Percentiles rank a stretch among this genome's conserved stretches.
Evolutionary conservation across 2,888 invertebrate species (phyloP).

Genomic region (Ctena decussata): DNA sequence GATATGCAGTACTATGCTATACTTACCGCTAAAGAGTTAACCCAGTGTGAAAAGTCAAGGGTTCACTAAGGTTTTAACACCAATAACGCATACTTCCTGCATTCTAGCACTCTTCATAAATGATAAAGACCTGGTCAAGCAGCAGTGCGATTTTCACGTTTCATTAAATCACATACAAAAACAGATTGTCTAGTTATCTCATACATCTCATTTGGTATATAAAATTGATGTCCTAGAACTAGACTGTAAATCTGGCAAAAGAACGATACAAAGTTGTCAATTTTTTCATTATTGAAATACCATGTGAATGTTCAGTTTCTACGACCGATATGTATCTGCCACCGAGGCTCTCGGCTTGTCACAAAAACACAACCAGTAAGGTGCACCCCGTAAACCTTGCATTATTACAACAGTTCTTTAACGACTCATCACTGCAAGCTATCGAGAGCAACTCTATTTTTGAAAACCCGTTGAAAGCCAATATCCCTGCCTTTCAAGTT

Average conservation of each 20-base stretch:
- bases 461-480: constrained; percentile 8
- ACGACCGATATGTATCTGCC: background rate
- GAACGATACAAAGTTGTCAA: constrained; percentile 4
- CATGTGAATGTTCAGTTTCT: background rate
- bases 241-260: background rate
- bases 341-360: background rate
- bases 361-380: background rate
- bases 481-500: constrained; percentile 21
- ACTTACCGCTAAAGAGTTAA: background rate
- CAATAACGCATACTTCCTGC: background rate
- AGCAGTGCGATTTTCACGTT: background rate
- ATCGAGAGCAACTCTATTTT: constrained; percentile 23
- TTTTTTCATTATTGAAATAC: background rate
- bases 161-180: background rate
- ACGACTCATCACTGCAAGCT: background rate
- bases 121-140: background rate
- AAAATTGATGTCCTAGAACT: background rate
- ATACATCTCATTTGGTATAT: background rate
- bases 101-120: constrained; percentile 16
- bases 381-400: background rate
- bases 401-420: background rate
- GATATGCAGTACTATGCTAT: constrained; percentile 33
- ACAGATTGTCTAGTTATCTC: background rate
- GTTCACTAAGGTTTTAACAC: background rate
- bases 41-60: background rate